These are phyloP conservation scores for Sarcoramphus papa DNA, from an alignment of 2,797 vertebrate species.

Conservation along the genomic window DNA sequence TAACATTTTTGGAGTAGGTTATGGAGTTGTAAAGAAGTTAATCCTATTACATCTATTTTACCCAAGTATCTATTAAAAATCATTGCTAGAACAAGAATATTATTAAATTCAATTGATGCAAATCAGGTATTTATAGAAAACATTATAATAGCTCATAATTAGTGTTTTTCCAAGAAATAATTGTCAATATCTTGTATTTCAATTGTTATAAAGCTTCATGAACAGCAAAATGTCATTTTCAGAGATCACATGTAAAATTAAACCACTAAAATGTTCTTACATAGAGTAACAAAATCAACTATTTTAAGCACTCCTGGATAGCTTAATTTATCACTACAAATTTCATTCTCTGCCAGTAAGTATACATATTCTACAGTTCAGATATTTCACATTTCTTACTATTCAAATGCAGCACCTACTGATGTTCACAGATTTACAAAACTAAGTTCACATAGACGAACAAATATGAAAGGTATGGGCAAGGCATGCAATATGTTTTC, in stretches of 20 bases:
- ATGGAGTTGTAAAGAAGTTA: background rate
- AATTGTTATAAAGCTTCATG: background rate
- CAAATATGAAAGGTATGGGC: background rate
- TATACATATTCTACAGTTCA: background rate
- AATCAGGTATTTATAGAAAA: background rate
- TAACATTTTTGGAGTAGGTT: background rate
- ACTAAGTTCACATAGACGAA: background rate
- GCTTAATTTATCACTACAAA: background rate
- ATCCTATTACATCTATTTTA: background rate
- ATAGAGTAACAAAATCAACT: background rate
- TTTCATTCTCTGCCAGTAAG: background rate
- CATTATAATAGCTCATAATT: background rate
- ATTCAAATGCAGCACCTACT: background rate
- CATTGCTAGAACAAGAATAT: background rate
- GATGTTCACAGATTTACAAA: background rate
- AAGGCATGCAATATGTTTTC: background rate
- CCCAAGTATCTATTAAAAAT: background rate
- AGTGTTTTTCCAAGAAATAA: background rate
- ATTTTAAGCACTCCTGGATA: background rate
- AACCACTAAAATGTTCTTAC: background rate
- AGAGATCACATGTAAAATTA: background rate
- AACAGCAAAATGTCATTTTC: background rate
- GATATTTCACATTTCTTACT: background rate
- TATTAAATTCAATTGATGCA: background rate
- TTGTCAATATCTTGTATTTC: background rate